Evolutionary conservation across 1,140 invertebrate genomes (phyloP), one percentile per base, ranked within the genome.

Genomic region (Zeugodacus cucurbitae): DNA sequence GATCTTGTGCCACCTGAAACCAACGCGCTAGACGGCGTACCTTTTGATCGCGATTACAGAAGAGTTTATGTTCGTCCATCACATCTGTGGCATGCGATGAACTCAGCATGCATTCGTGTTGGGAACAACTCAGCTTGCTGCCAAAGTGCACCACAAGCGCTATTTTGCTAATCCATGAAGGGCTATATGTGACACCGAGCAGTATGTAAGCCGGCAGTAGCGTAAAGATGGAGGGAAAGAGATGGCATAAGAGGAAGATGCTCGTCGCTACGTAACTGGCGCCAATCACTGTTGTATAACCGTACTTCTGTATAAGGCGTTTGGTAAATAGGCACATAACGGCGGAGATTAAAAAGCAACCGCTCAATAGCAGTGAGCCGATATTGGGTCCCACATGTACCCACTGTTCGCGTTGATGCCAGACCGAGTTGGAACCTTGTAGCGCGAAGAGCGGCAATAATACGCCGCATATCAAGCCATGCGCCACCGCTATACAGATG

Each of bases 151-250:
- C 95, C 6, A 96, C 93, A 86, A 95, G 94, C 0, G 95, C 94
- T 0, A 94, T 94, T 88, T 95, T 94, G 34, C 95, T 94, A 32
- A 94, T 91, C 58, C 94, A 94, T 17, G 95, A 91, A 26, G 95
- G 94, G 74, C 95, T 95, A 7, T 94, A 89, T 26, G 94, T 94
- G 1, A 95, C 87, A 0, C 96, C 96, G 26, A 96, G 90, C 22
- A 96, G 87, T 26, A 95, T 90, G 89, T 95, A 96, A 2, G 94
- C 95, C 20, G 95, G 95, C 87, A 95, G 89, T 64, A 96, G 91
- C 29, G 95, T 91, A 89, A 95, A 95, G 87, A 95, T 93, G n/a
- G 94, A 94, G 5, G 96, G 95, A 90, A 95, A 96, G 0, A 96
- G 89, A 89, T 96, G 96, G 7, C 94, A 92, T 0, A 94, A 93